phyloP scores from a whole-genome alignment of 2,888 invertebrate genomes.

The Macrosiphum euphorbiae region DNA sequence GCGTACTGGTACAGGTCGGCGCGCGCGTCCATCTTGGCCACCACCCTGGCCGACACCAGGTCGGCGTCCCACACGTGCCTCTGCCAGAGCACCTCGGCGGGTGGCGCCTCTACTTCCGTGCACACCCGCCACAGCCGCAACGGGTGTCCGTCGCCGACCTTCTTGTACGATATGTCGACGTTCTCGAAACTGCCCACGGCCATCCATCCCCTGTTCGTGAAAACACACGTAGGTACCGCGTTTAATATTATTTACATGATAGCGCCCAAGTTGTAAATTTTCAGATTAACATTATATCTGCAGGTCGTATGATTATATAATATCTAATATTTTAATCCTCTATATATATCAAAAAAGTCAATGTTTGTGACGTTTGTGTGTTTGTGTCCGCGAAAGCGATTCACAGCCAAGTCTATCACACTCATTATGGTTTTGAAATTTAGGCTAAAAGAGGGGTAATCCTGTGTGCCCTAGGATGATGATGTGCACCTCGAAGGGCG shows the following conservation, averaged over 20 bases:
- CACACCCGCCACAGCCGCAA: conserved; percentile 90
- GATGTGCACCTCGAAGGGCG: background rate
- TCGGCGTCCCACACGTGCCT: conserved; percentile 92
- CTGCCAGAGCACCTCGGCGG: conserved; percentile 85
- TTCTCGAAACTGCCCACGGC: conserved; percentile 72
- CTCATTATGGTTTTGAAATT: no score
- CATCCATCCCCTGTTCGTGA: conserved; percentile 89
- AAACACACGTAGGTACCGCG: conserved; percentile 65
- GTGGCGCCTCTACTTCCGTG: conserved; percentile 93
- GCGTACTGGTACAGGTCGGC: conserved; percentile 93
- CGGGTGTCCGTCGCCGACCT: conserved; percentile 92
- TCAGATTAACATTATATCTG: background rate
- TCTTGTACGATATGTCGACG: conserved; percentile 91
- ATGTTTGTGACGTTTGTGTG: no score
- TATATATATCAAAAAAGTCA: no score
- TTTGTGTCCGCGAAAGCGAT: no score
- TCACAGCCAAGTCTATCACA: no score
- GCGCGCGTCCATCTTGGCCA: conserved; percentile 83
- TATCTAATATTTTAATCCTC: no score
- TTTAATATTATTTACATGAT: background rate
- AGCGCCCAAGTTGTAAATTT: background rate
- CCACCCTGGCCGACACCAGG: conserved; percentile 85
- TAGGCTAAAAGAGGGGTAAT: no score
- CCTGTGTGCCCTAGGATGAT: no score
- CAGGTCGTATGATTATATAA: no score